Evolutionary conservation across 2,113 vertebrate genomes (phyloP).

Genomic region (Gila orcuttii): DNA sequence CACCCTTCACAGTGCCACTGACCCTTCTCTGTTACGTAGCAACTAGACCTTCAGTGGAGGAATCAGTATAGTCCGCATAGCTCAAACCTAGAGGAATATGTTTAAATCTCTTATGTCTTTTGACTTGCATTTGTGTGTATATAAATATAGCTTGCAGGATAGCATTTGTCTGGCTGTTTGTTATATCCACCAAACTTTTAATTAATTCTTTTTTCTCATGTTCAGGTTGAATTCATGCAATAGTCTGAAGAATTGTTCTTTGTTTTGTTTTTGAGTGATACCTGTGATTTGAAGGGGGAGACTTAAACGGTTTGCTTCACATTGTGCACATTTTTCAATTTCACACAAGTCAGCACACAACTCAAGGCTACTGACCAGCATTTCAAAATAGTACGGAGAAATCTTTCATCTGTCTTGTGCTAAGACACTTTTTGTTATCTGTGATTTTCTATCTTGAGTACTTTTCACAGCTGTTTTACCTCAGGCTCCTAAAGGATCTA

Average conservation of each 20-base stretch:
- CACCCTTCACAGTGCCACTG: slow-evolving; percentile 65
- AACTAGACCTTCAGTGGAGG: slow-evolving; percentile 67
- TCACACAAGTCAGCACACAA: slow-evolving; percentile 36
- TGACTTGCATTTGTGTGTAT: background rate
- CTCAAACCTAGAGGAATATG: slow-evolving; percentile 57
- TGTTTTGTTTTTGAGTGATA: slow-evolving; percentile 14
- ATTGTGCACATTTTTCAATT: slow-evolving; percentile 23
- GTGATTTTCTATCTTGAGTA: slow-evolving; percentile 1
- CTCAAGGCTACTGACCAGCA: slow-evolving; percentile 10
- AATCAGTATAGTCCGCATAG: slow-evolving; percentile 66
- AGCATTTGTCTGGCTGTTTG: background rate
- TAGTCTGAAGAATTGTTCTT: background rate
- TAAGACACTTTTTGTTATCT: slow-evolving; percentile 3
- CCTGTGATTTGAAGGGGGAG: slow-evolving; percentile 23
- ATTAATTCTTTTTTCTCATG: background rate
- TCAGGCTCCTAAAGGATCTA: background rate
- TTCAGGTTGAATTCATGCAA: background rate
- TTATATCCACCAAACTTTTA: background rate
- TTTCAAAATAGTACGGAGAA: background rate
- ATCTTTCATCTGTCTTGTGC: slow-evolving; percentile 10
- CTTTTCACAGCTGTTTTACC: slow-evolving; percentile 21
- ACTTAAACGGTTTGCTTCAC: background rate
- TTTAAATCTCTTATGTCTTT: slow-evolving; percentile 47
- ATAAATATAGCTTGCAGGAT: background rate
- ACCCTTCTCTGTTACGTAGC: slow-evolving; percentile 73